A percentile compares a stretch with the other conserved stretches of the same genome.
These are phyloP conservation scores for Hymenopus coronatus DNA, from an alignment of 2,888 invertebrate genomes.

Conservation along the genomic window DNA sequence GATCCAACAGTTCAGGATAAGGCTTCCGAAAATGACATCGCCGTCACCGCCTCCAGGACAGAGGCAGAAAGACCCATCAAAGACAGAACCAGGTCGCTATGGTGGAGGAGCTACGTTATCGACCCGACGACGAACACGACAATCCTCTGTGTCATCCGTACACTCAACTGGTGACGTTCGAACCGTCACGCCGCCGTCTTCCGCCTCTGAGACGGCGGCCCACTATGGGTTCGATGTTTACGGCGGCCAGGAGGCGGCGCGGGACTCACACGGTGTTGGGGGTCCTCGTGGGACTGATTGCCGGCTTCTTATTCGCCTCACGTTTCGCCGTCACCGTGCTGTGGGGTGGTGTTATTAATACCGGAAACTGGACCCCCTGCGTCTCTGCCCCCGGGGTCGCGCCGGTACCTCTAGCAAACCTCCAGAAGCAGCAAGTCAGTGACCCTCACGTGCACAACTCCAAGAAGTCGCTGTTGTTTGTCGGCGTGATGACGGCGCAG, in stretches of 20 bases:
- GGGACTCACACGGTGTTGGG: constrained; percentile 26
- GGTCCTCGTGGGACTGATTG: constrained; percentile 26
- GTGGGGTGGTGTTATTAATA: not conserved
- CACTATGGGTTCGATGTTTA: not conserved
- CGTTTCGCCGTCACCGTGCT: not conserved
- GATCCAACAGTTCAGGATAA: not conserved
- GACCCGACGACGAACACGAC: constrained; percentile 17
- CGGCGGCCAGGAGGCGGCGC: constrained; percentile 22
- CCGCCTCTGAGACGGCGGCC: constrained; percentile 8
- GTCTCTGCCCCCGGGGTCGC: not conserved
- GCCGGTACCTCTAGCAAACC: not conserved
- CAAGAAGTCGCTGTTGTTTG: constrained; percentile 58
- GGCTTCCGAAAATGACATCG: constrained; percentile 7
- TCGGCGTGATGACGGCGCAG: constrained; percentile 96
- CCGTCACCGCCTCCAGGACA: not conserved
- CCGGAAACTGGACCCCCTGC: not conserved
- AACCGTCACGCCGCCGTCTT: constrained; percentile 21
- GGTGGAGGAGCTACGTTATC: constrained; percentile 7
- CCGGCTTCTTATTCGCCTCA: constrained; percentile 24
- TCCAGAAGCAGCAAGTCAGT: not conserved
- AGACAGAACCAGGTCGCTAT: not conserved
- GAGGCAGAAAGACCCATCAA: not conserved
- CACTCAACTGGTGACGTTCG: constrained; percentile 25
- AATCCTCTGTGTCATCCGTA: constrained; percentile 17
- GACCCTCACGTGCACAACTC: constrained; percentile 28